phyloP scores from a whole-genome alignment of 2,888 invertebrate species.

The Drosophila anomalata region DNA sequence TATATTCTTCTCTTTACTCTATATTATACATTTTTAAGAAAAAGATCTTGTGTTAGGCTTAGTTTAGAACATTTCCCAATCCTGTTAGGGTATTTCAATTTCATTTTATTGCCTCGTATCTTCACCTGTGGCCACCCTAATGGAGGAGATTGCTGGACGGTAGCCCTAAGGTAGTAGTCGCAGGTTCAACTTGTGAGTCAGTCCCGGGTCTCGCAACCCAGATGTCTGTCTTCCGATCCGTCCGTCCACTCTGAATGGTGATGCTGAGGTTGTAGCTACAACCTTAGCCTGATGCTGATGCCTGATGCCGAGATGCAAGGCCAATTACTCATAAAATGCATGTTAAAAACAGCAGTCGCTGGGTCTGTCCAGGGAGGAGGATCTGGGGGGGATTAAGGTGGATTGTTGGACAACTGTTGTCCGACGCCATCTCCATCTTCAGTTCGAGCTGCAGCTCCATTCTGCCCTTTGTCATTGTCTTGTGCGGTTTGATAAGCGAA shows the following conservation, averaged over 20 bases:
- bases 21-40: too few species aligned
- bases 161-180: conserved; percentile 62
- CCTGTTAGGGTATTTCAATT: conserved; percentile 22
- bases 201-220: conserved; percentile 27
- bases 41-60: background rate
- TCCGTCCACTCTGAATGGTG: conserved; percentile 1
- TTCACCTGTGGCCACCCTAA: conserved; percentile 70
- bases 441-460: conserved; percentile 15
- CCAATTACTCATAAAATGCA: conserved; percentile 79
- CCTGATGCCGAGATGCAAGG: conserved; percentile 59
- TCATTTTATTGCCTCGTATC: conserved; percentile 14
- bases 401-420: conserved; percentile 73
- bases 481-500: conserved; percentile 74
- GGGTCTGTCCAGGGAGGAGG: background rate
- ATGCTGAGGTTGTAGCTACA: conserved; percentile 19
- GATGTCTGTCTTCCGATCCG: conserved; percentile 15
- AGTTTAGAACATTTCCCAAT: background rate
- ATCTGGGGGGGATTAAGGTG: conserved; percentile 12
- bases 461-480: conserved; percentile 81
- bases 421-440: conserved; percentile 60
- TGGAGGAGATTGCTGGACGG: conserved; percentile 63
- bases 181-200: conserved; percentile 64
- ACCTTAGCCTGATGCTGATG: conserved; percentile 49
- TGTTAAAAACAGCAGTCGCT: conserved; percentile 65
- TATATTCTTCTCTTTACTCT: too few species aligned